These are phyloP conservation scores for Ischnus inquisitorius DNA, from an alignment of 2,888 invertebrate genomes.

Conservation along the genomic window DNA sequence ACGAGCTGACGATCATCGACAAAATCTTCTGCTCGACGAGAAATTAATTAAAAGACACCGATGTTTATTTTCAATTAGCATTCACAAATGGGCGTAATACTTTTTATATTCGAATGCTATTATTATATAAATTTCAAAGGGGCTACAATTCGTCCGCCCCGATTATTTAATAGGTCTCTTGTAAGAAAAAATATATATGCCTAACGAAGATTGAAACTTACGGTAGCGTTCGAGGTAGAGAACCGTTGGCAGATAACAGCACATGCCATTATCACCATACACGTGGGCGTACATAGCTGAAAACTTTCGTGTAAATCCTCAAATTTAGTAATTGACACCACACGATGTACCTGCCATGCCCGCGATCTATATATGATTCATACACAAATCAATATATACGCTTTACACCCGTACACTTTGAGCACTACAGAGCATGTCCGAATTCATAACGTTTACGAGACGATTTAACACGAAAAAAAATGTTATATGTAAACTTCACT, in stretches of 20 bases:
- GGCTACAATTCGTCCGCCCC: too few species aligned
- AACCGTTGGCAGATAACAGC: constrained; percentile 83
- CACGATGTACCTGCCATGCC: constrained; percentile 8
- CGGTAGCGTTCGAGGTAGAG: constrained; percentile 83
- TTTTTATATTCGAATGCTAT: too few species aligned
- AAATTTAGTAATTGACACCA: constrained; percentile 45
- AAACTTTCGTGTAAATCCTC: constrained; percentile 60
- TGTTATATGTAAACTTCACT: constrained; percentile 1
- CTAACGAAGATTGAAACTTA: constrained; percentile 74
- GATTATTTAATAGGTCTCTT: background rate
- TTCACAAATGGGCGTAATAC: too few species aligned
- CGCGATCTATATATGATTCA: background rate
- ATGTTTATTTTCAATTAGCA: too few species aligned
- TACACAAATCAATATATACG: constrained; percentile 30
- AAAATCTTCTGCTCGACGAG: too few species aligned
- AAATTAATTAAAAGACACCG: too few species aligned
- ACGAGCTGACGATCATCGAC: too few species aligned
- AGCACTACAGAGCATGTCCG: constrained; percentile 14
- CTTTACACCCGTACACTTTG: constrained; percentile 22
- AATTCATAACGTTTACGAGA: background rate
- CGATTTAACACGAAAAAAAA: constrained; percentile 12
- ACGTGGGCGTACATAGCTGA: constrained; percentile 82
- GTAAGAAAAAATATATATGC: background rate
- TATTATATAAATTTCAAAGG: too few species aligned
- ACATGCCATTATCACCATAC: constrained; percentile 83